Evolutionary conservation across 2,113 vertebrate species (phyloP), one percentile per base, ranked within the genome.

Genomic region (Tyto alba): DNA sequence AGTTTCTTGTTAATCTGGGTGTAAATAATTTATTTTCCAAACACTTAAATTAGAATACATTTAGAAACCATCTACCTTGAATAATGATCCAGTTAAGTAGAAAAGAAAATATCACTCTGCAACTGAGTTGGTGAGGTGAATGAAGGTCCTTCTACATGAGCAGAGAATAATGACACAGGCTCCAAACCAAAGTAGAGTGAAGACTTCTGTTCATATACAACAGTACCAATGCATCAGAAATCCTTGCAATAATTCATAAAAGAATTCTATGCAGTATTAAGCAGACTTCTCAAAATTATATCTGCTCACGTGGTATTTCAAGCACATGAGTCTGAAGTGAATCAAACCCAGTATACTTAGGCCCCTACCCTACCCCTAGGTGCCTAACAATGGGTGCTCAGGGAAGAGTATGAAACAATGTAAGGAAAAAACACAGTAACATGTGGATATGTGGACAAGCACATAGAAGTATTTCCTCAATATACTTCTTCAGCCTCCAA

Each of bases 11-110:
- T 75, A 91, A 67, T 41, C 47, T 55, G 41, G 7, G 40, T 59
- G 25, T 21, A 94, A 95, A 93, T 62, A 69, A 76, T 76, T 93
- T 85, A 12, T 85, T 94, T 83, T 53, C 25, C 53, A 76, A 76
- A 73, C 19, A 82, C 34, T n/a, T 64, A 90, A 81, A 77, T 38
- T 64, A 62, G 53, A 89, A 78, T 48, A 89, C 9, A 53, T 93
- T 92, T 88, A 78, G 66, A 88, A 89, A 11, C 11, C 52, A 91
- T 63, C 16, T 36, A 75, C 43, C 48, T 64, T 90, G 71, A 90
- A 68, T 76, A 90, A 85, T 22, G 22, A 79, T 68, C 82, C 73
- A 45, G 53, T n/a, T 89, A 76, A 75, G 53, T 13, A 71, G 60
- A 82, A 91, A 52, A 84, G 36, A 83, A 85, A 74, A 72, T 76